Percentiles rank a stretch among this genome's conserved stretches.
Conservation (phyloP, 2,113 vertebrate species). For the Litocranius walleri region DNA sequence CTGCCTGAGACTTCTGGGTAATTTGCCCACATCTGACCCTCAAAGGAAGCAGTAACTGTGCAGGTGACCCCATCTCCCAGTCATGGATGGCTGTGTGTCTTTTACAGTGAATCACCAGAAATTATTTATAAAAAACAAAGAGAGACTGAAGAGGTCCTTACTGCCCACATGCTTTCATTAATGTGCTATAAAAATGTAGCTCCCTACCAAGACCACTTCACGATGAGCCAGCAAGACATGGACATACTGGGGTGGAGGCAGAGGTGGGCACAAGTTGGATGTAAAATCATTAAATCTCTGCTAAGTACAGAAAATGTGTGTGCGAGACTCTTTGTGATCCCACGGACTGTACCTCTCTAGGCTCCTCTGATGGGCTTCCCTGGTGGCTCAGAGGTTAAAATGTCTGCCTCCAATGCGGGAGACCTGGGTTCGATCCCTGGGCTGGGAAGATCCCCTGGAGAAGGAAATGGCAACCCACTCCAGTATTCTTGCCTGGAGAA, state of each 20-base stretch:
- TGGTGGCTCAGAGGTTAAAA: no score
- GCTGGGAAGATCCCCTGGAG: no score
- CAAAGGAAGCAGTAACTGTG: neutral
- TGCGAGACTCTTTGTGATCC: neutral
- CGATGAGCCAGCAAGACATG: neutral
- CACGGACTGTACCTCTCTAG: neutral
- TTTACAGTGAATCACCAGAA: neutral
- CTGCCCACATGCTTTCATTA: neutral
- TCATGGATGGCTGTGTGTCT: neutral
- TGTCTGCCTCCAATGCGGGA: no score
- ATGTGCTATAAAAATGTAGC: neutral
- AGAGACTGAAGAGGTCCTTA: neutral
- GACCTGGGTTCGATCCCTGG: no score
- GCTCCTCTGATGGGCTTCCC: neutral
- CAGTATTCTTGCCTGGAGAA: no score
- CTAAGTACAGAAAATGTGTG: neutral
- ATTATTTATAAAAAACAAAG: neutral
- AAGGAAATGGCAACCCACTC: no score
- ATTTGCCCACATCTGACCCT: neutral
- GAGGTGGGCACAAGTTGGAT: neutral
- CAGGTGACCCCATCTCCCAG: neutral
- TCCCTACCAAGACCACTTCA: neutral
- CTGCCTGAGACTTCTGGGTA: neutral
- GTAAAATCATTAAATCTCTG: neutral
- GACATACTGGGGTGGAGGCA: neutral